Evolutionary conservation across 2,113 vertebrate genomes (phyloP).

Genomic region (Podarcis raffonei): DNA sequence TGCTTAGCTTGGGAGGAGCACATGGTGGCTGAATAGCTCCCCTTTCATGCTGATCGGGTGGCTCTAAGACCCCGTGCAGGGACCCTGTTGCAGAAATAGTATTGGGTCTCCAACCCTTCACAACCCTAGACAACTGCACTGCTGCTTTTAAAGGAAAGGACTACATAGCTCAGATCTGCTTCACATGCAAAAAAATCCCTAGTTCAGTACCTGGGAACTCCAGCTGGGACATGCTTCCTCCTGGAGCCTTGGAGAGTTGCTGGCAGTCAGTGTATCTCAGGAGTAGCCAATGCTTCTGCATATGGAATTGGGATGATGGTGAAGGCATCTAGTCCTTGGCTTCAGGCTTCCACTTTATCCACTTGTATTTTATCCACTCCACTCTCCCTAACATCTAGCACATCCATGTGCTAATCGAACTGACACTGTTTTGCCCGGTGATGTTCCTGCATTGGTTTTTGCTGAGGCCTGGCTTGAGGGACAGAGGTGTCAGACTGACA

Average conservation of each 20-base stretch:
- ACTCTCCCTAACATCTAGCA: background rate
- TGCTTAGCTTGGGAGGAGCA: too few species aligned
- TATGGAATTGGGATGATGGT: too few species aligned
- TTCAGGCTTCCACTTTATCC: background rate
- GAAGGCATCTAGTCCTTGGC: too few species aligned
- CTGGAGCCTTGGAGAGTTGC: background rate
- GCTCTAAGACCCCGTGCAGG: too few species aligned
- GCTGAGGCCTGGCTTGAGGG: background rate
- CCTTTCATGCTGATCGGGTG: too few species aligned
- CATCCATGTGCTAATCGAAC: background rate
- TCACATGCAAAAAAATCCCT: background rate
- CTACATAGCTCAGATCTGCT: background rate
- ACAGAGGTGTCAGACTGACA: background rate
- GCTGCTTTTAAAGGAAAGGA: background rate
- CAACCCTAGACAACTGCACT: too few species aligned
- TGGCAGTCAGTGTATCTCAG: background rate
- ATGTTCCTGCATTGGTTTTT: background rate
- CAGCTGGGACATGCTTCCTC: background rate
- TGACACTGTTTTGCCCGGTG: background rate
- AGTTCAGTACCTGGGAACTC: background rate
- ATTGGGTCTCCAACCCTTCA: too few species aligned
- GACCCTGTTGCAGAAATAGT: too few species aligned
- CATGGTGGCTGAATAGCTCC: too few species aligned
- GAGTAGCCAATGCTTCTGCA: too few species aligned
- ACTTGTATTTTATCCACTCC: background rate